Conservation (phyloP, 2,888 invertebrate species). For the Amphipyra tragopoginis region DNA sequence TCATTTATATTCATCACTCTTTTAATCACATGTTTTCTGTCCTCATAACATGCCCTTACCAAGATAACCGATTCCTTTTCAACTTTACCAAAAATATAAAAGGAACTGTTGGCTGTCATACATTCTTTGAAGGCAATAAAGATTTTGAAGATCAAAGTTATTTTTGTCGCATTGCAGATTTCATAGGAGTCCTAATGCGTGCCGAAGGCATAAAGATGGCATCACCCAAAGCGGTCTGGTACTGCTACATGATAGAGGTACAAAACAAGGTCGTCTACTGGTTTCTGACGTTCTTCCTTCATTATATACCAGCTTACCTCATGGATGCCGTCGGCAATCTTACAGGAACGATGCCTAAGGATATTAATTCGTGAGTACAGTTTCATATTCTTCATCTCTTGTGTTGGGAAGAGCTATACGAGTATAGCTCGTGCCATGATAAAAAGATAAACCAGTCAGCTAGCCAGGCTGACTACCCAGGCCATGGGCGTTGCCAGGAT, state of each 20-base stretch:
- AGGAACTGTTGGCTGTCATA: too few species aligned
- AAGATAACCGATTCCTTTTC: too few species aligned
- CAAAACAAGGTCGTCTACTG: conserved; percentile 23
- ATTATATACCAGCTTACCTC: conserved; percentile 62
- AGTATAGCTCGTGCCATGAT: too few species aligned
- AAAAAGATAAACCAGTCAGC: too few species aligned
- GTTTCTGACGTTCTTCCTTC: conserved; percentile 52
- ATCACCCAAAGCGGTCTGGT: conserved; percentile 75
- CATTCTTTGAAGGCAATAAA: too few species aligned
- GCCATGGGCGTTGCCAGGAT: too few species aligned
- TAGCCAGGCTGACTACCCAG: too few species aligned
- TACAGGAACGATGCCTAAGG: conserved; percentile 20
- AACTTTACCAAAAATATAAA: too few species aligned
- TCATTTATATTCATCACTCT: too few species aligned
- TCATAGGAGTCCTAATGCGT: conserved; percentile 3
- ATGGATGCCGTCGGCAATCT: conserved; percentile 24
- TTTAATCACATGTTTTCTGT: too few species aligned
- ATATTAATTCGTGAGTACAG: conserved; percentile 30
- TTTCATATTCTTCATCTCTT: neutral
- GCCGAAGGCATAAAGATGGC: neutral
- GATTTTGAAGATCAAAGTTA: too few species aligned
- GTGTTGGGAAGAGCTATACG: neutral
- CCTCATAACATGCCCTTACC: too few species aligned
- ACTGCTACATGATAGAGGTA: conserved; percentile 79
- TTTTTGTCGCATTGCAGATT: conserved; percentile 11